Percentiles rank a stretch among this genome's conserved stretches.
phyloP scores from a whole-genome alignment of 35 echinoderm and acorn worm genomes.

The Holothuria glaberrima region DNA sequence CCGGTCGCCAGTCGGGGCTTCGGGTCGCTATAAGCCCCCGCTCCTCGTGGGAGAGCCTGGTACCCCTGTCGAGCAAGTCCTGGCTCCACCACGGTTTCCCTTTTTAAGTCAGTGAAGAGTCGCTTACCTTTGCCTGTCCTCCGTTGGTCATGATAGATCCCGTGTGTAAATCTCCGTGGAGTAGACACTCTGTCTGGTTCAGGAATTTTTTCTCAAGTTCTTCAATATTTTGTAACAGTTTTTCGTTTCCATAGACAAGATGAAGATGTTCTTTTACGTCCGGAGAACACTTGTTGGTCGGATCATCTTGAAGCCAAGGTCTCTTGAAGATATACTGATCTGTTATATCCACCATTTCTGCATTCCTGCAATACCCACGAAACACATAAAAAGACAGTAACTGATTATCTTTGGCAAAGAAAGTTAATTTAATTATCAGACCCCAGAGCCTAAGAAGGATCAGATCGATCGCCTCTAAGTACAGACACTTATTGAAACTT shows the following conservation, averaged over 20 bases:
- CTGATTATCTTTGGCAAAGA: no score
- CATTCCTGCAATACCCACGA: conserved; percentile 39
- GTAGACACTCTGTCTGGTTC: conserved; percentile 54
- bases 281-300: conserved; percentile 63
- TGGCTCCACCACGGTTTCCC: no score
- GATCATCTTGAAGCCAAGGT: conserved; percentile 56
- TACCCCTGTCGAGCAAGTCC: no score
- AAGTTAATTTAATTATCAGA: no score
- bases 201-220: conserved; percentile 59
- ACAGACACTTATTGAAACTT: no score
- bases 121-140: conserved; percentile 49
- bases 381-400: no score
- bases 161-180: conserved; percentile 82
- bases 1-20: no score
- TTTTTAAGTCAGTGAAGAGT: background rate
- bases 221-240: conserved; percentile 39
- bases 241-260: conserved; percentile 47
- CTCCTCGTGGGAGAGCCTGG: no score
- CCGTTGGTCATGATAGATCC: conserved; percentile 59
- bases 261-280: conserved; percentile 43
- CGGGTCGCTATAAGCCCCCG: no score
- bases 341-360: conserved; percentile 64
- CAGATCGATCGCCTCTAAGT: no score
- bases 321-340: conserved; percentile 67
- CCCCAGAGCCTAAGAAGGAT: no score